Base-by-base conservation (phyloP, 2,888 invertebrate genomes). In the Caenorhabditis sp. region DNA sequence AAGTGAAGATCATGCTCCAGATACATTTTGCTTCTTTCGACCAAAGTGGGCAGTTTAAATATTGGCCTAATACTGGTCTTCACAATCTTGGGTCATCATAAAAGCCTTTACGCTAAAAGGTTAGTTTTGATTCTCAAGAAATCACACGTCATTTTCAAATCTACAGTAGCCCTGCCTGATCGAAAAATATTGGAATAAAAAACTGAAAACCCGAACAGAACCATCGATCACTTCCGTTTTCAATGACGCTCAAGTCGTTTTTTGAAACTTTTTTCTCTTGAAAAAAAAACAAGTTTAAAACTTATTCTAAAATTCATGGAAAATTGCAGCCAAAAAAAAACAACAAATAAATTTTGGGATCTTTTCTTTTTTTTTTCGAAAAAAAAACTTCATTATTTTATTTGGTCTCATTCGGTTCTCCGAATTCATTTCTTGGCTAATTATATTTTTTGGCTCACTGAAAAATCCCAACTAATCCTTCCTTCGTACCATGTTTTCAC, bases 301-400 rank as follows among this genome's bases (percentile, higher is more conserved):
- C 4, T 54, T 54, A 26, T 23, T 24, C 12, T 54, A 54, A 54
- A 54, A 54, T 54, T 54, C 24, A 24, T 54, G 10, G 26, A 54
- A 54, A 12, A 54, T 31, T 6, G 31, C 31, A 31, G 10, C 31
- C 37, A n/a, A 23, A 26, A 58, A 37, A 58, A 58, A 23, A 31
- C 19, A 37, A 58, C 19, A 37, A 58, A 58, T 19, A 21, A 58
- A 58, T 59, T 49, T 31, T 59, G 17, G 50, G 43, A 26, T 58
- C 64, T 23, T 23, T 27, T 19, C 37, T 54, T 21, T 53, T 54
- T 60, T 37, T 50, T 10, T 23, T 12, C 19, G 12, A 62, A 24
- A 6, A 19, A 24, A 37, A 21, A 54, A 54, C 12, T 36, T 23
- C 23, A 6, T 53, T 27, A 5, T 26, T 19, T 55, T 21, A 21